These are phyloP conservation scores for Stegodyphus mimosarum DNA, from an alignment of 1,140 invertebrate genomes.

Conservation along the genomic window DNA sequence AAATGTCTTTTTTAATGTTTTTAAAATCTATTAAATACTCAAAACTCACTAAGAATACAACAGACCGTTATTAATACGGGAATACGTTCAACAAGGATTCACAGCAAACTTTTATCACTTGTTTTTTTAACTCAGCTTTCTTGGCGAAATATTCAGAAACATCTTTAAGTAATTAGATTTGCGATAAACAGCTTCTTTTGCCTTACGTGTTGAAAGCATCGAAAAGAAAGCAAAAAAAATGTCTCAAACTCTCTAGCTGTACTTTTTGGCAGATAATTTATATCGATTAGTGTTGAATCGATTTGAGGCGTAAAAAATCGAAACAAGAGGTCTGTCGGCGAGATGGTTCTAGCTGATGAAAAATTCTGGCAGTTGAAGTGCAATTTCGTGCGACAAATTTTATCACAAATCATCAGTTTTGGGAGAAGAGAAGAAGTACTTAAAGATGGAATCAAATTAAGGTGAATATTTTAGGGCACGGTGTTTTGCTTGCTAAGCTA, in stretches of 20 bases:
- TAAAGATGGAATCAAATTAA: conserved; percentile 30
- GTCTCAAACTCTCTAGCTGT: neutral
- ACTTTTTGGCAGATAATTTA: conserved; percentile 10
- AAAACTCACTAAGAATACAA: no score
- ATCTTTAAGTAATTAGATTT: conserved; percentile 2
- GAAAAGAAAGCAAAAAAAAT: no score
- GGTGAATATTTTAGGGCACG: conserved; percentile 1
- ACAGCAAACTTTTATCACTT: neutral
- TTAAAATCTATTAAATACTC: no score
- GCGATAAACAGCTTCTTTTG: neutral
- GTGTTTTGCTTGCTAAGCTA: no score
- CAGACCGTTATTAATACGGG: no score
- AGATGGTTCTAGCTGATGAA: neutral
- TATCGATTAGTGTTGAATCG: conserved; percentile 4
- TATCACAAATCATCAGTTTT: conserved; percentile 42
- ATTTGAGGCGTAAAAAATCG: conserved; percentile 13
- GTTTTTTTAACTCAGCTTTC: neutral
- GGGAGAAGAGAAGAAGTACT: conserved; percentile 1
- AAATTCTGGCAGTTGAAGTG: no score
- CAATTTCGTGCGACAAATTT: conserved; percentile 17
- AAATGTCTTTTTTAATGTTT: no score
- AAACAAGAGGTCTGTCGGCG: neutral
- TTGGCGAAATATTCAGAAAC: no score
- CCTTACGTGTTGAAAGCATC: neutral
- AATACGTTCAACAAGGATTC: neutral